Percentiles rank a stretch among this genome's conserved stretches.
Evolutionary conservation across 2,888 invertebrate species (phyloP).

Genomic region (Siphonodentalium dalli): DNA sequence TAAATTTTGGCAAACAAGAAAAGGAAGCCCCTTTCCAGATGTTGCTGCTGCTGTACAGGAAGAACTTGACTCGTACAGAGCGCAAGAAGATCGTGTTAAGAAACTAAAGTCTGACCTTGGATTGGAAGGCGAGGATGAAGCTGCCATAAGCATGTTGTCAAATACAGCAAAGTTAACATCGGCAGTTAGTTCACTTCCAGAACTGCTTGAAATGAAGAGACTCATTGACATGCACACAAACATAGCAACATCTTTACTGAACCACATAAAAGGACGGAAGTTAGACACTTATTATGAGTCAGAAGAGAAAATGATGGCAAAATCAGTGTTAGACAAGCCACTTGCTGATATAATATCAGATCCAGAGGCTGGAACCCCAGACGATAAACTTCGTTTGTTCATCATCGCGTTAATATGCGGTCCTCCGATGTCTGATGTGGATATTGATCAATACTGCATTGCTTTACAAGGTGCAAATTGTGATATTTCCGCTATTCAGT

Average conservation of each 20-base stretch:
- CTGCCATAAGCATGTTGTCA: slow-evolving; percentile 76
- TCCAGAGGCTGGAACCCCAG: slow-evolving; percentile 83
- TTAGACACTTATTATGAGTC: slow-evolving; percentile 96
- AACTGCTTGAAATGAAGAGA: slow-evolving; percentile 94
- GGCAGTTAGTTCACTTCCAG: slow-evolving; percentile 91
- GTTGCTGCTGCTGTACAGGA: slow-evolving; percentile 99
- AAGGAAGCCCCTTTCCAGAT: slow-evolving; percentile 75
- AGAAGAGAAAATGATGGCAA: slow-evolving; percentile 95
- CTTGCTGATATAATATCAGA: slow-evolving; percentile 88
- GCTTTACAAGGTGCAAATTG: slow-evolving; percentile 82
- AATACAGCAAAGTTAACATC: slow-evolving; percentile 79
- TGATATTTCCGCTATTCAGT: slow-evolving; percentile 84
- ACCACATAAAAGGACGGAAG: slow-evolving; percentile 76
- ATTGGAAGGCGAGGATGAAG: slow-evolving; percentile 84
- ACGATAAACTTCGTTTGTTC: slow-evolving; percentile 92
- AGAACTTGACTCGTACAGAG: slow-evolving; percentile 91
- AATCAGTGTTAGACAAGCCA: slow-evolving; percentile 74
- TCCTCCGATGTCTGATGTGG: slow-evolving; percentile 79
- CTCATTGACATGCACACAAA: slow-evolving; percentile 99
- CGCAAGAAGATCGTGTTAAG: slow-evolving; percentile 96
- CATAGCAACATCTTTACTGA: slow-evolving; percentile 80
- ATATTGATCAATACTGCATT: slow-evolving; percentile 83
- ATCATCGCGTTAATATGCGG: slow-evolving; percentile 87
- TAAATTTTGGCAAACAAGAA: slow-evolving; percentile 91
- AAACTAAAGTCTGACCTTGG: slow-evolving; percentile 94